Base-by-base conservation (phyloP, 2,113 vertebrate genomes). In the Xiphophorus hellerii region DNA sequence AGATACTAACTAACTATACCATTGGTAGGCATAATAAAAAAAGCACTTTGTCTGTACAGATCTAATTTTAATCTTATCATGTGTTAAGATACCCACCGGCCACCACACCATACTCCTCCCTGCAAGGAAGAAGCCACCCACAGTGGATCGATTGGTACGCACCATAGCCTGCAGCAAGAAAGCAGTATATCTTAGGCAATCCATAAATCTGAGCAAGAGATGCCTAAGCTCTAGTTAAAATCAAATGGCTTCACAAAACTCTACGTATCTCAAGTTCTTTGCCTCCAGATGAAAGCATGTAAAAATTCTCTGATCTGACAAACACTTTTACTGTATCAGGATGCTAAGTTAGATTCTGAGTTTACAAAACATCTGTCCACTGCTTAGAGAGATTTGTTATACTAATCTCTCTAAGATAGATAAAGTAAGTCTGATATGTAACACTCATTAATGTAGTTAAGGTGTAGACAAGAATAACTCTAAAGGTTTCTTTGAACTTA, bases 61-160 rank as follows among this genome's bases (percentile, higher is more conserved):
- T 22, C 42, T 71, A 4, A 66, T 4, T 37, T 30, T 73, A 1
- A 25, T 69, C 17, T 25, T 69, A 25, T 31, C 20, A 3, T n/a
- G 22, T 25, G 2, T 20, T 30, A 61, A 62, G 28, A 44, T 75
- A 96, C 98, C 93, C 90, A 99, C 98, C 83, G 96, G 96, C 97
- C 96, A 98, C 98, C 97, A 99, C 67, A 96, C 92, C 96, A 98
- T 96, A 84, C 94, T 96, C 62, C 96, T 93, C 6, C 96, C 96
- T 2, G 97, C 98, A 17, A 99, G 88, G 92, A 99, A 99, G 92
- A 97, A 99, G 0, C 97, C 98, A 0, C 98, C 96, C 0, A 99
- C 94, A 0, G 97, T 98, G 63, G 95, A 85, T 14, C 97, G 89
- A 84, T 96, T 99, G 48, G 96, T 97, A 58, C 93, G 94, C 42